phyloP scores from a whole-genome alignment of 2,113 vertebrate genomes.

The Mellivora capensis region DNA sequence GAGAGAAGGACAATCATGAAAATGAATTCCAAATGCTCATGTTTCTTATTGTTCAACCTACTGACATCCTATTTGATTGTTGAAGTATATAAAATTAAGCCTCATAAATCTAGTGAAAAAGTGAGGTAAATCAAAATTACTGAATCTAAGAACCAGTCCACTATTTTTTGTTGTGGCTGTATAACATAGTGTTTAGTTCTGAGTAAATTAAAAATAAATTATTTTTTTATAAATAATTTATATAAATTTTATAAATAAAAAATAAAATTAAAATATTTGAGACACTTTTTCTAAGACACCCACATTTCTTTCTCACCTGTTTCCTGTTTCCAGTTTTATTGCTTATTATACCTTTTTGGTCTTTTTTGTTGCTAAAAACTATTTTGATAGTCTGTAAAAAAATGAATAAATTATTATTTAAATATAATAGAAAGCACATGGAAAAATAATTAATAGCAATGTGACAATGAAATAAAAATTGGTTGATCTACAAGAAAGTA shows the following conservation, averaged over 20 bases:
- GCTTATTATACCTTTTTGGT: neutral
- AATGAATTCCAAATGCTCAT: neutral
- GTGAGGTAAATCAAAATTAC: neutral
- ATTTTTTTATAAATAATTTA: too few species aligned
- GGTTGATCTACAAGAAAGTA: slow-evolving; percentile 4
- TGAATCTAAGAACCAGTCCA: neutral
- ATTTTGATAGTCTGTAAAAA: neutral
- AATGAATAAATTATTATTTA: neutral
- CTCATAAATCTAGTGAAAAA: neutral
- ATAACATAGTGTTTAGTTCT: neutral
- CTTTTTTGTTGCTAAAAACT: neutral
- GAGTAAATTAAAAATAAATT: neutral
- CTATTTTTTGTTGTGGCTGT: neutral
- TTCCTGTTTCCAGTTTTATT: slow-evolving; percentile 11
- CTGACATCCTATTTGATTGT: neutral
- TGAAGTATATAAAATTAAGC: neutral
- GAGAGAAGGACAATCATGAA: neutral
- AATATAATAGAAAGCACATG: neutral
- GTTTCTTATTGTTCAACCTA: neutral
- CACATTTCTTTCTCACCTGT: neutral
- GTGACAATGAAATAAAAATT: neutral
- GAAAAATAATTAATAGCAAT: neutral
- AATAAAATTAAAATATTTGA: slow-evolving; percentile 12
- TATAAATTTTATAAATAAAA: too few species aligned
- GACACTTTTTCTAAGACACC: neutral